Base-by-base conservation (phyloP, 2,888 invertebrate genomes). In the Leptinotarsa haldemani region DNA sequence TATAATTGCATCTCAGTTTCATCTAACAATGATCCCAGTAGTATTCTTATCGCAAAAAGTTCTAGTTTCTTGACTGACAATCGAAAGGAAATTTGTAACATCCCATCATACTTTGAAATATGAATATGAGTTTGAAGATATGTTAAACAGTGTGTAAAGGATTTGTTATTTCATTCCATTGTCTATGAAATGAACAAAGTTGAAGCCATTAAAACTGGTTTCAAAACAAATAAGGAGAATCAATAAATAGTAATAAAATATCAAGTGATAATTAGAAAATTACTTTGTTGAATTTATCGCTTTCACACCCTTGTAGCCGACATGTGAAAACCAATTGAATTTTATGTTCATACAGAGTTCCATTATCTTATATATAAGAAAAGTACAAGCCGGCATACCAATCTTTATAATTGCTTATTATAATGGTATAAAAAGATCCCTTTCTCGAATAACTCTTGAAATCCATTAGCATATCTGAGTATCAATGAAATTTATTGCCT, bases 401-500 rank as follows among this genome's bases (percentile, higher is more conserved):
- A 61, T 61, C 61, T 61, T 61, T 61, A 40, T 61, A 61, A 61
- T 61, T 75, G 74, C 69, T 74, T 75, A 74, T 75, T 77, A 75
- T 74, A 74, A 74, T 72, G 74, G 69, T 70, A 71, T 63, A 73
- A 52, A 71, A 75, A 65, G 72, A 69, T 63, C 64, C 70, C 63
- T 64, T 65, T 47, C 46, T 71, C 47, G 68, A 72, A 72, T 77
- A 77, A 70, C 65, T 74, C 75, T 67, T 65, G 46, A 48, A 64
- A 61, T 67, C 74, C 74, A 77, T 76, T 78, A 78, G 71, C 76
- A 78, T 78, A 76, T 74, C 75, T 73, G 58, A 67, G 75, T 73
- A 76, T 77, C 74, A 75, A 72, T 72, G 71, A 71, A 77, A 77
- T 78, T 78, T 77, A 78, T 75, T 74, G 68, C 75, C 78, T 77